These are phyloP conservation scores for Leptodactylus fallax DNA, from an alignment of 2,797 vertebrate genomes.

Conservation along the genomic window DNA sequence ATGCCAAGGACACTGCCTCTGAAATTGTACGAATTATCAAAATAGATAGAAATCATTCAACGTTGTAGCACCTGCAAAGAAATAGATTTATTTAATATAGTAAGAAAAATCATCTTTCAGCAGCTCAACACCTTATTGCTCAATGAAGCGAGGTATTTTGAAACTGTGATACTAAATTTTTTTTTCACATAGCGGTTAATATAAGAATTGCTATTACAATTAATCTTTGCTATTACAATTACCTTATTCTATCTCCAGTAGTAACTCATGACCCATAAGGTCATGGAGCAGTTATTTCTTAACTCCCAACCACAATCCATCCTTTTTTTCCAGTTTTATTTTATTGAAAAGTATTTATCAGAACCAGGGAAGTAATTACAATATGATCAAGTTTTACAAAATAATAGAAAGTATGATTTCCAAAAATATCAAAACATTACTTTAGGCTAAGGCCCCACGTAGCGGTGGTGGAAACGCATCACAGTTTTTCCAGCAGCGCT, in stretches of 20 bases:
- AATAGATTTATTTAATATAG: background rate
- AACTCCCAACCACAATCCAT: background rate
- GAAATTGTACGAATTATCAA: background rate
- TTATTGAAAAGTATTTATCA: background rate
- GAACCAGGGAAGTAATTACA: background rate
- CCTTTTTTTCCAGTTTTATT: background rate
- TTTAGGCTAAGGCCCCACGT: no score
- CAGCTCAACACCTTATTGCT: background rate
- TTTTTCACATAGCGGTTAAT: background rate
- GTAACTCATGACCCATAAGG: background rate
- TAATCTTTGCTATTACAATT: background rate
- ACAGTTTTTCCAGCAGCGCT: no score
- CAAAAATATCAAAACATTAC: no score
- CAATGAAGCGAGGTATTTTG: background rate
- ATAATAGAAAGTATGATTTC: no score
- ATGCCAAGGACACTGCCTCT: slow-evolving; percentile 2
- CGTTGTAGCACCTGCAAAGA: background rate
- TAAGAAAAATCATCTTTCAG: background rate
- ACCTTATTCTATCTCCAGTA: background rate
- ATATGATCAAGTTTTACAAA: no score
- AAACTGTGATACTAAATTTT: background rate
- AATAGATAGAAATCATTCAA: slow-evolving; percentile 22
- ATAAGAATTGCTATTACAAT: no score
- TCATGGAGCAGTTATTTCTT: background rate
- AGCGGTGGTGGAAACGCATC: no score